phyloP scores from a whole-genome alignment of 1,140 invertebrate species.

The Drosophila bocki region DNA sequence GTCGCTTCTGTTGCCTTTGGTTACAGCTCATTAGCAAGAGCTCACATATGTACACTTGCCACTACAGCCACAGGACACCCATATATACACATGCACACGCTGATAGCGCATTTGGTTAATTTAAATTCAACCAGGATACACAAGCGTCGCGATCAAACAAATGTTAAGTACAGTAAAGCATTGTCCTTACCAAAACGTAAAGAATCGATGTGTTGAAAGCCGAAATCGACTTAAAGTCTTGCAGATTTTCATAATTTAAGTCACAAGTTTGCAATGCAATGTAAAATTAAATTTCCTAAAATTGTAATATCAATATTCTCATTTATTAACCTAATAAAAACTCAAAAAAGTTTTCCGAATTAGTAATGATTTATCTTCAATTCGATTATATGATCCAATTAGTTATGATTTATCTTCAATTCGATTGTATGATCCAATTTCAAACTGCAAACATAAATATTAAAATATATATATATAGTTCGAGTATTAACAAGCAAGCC shows the following conservation, averaged over 20 bases:
- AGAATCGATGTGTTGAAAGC: not conserved
- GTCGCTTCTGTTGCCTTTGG: slow-evolving; percentile 61
- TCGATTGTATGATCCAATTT: too few species aligned
- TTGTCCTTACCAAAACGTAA: not conserved
- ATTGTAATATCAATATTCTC: not conserved
- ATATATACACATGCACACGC: slow-evolving; percentile 5
- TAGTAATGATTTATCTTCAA: too few species aligned
- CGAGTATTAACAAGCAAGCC: too few species aligned
- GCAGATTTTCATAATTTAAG: too few species aligned
- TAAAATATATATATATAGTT: too few species aligned
- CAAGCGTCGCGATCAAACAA: slow-evolving; percentile 22
- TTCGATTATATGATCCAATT: too few species aligned
- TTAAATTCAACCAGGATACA: slow-evolving; percentile 38
- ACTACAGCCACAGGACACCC: not conserved
- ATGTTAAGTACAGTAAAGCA: slow-evolving; percentile 13
- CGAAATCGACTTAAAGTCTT: not conserved
- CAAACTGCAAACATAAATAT: too few species aligned
- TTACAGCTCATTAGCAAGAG: slow-evolving; percentile 70
- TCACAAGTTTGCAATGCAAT: too few species aligned
- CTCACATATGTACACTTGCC: slow-evolving; percentile 2
- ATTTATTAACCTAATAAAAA: too few species aligned
- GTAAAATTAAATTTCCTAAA: too few species aligned
- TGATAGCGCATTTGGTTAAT: slow-evolving; percentile 48
- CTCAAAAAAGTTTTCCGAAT: too few species aligned
- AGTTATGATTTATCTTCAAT: too few species aligned